A percentile compares a stretch with the other conserved stretches of the same genome.
Conservation (phyloP, 2,113 vertebrate genomes). For the Lontra canadensis region DNA sequence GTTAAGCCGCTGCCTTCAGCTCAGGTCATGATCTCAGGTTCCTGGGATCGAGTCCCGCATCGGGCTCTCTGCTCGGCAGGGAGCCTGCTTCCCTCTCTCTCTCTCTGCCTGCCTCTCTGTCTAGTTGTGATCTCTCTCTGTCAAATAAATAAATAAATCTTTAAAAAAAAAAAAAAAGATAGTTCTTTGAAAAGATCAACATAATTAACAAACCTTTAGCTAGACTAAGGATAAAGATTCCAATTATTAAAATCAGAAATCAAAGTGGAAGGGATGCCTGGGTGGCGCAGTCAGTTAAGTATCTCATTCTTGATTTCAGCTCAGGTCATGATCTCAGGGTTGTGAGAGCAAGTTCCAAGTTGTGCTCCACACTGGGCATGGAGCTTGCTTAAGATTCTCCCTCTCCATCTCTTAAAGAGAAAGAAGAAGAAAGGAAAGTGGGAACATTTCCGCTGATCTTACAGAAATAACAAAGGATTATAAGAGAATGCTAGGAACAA, state of each 20-base stretch:
- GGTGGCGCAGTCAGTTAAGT: not conserved
- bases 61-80: too few species aligned
- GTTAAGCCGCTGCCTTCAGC: too few species aligned
- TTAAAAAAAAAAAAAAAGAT: too few species aligned
- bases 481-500: not conserved
- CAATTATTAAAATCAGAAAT: conserved; percentile 7
- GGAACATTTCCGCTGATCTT: not conserved
- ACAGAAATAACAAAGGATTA: not conserved
- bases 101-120: too few species aligned
- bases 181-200: not conserved
- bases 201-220: not conserved
- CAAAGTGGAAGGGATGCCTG: not conserved
- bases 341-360: not conserved
- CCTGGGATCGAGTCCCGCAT: too few species aligned
- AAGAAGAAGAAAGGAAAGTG: not conserved
- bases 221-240: not conserved
- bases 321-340: not conserved
- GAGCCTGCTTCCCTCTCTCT: too few species aligned
- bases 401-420: not conserved
- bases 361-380: not conserved
- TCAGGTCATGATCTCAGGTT: too few species aligned
- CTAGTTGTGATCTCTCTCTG: too few species aligned
- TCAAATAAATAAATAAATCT: too few species aligned
- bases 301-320: not conserved
- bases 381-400: not conserved